Conservation (phyloP, 1,140 invertebrate species). For the Tetramorium parvispinum region DNA sequence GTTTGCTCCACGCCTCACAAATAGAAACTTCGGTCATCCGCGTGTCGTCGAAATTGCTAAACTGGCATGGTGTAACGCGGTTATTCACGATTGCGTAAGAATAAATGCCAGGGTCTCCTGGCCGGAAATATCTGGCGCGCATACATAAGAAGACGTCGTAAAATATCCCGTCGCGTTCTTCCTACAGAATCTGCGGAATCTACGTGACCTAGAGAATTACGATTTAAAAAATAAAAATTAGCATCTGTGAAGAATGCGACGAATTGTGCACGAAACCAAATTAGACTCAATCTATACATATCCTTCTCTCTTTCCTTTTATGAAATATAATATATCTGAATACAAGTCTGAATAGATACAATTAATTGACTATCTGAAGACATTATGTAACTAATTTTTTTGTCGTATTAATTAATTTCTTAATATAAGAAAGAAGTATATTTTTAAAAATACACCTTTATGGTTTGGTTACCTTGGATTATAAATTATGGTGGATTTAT, state of each 20-base stretch:
- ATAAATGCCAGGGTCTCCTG: slow-evolving; percentile 37
- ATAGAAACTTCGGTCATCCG: slow-evolving; percentile 7
- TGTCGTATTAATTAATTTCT: background rate
- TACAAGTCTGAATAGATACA: background rate
- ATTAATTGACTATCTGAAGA: background rate
- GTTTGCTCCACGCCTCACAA: background rate
- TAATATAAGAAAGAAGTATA: background rate
- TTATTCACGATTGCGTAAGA: slow-evolving; percentile 23
- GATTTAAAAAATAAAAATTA: background rate
- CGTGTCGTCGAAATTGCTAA: slow-evolving; percentile 21
- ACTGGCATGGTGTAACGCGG: background rate
- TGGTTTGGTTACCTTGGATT: background rate
- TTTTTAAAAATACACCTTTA: background rate
- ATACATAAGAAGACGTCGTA: background rate
- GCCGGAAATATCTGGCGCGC: background rate
- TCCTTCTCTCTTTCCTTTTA: background rate
- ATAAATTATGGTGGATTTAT: background rate
- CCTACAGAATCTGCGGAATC: background rate
- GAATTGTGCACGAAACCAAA: background rate
- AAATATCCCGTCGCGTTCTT: background rate
- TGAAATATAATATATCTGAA: background rate
- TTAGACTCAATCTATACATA: background rate
- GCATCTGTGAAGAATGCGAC: background rate
- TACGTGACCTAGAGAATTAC: background rate
- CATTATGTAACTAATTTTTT: background rate